Evolutionary conservation across 2,113 vertebrate species (phyloP), one percentile per base, ranked within the genome.

Genomic region (Spermophilus dauricus): DNA sequence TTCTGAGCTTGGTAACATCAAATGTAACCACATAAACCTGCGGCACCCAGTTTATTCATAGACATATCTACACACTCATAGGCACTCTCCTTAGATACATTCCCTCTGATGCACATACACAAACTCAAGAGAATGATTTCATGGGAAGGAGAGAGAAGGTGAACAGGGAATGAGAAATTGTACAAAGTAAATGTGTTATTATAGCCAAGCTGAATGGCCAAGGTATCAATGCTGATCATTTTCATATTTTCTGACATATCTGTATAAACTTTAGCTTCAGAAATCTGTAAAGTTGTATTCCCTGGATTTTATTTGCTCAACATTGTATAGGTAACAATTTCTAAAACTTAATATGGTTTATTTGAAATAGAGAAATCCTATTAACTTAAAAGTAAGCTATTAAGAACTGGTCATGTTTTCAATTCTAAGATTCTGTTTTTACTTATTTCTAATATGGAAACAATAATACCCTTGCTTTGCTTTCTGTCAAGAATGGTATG

Each of bases 381-480:
- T 9, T 88, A 42, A 56, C 28, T 51, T 88, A 85, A 93, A 86
- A 45, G 30, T 81, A 88, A 67, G n/a, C 81, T 93, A 56, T 90
- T 77, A 76, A 89, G 94, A 95, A 89, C 8, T 56, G 51, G 16
- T 39, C 28, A 17, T 92, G 6, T 86, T 93, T 88, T 92, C 39
- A 61, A n/a, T 88, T 80, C 56, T 72, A 69, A 81, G 56, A 85
- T 90, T 87, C 65, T 88, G 37, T 58, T 94, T 92, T 56, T 53
- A 28, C 37, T 93, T 89, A 81, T 89, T 94, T 93, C 42, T 94
- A 45, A 81, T 37, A 80, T 11, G 17, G 73, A 96, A 94, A 92
- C 80, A 86, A 37, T 86, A 92, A 86, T n/a, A 34, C 16, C 30
- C 11, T 81, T 39, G 11, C 5, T 82, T 88, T 61, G 48, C 30